phyloP scores from a whole-genome alignment of 2,888 invertebrate genomes.

The Andrena bicolor region DNA sequence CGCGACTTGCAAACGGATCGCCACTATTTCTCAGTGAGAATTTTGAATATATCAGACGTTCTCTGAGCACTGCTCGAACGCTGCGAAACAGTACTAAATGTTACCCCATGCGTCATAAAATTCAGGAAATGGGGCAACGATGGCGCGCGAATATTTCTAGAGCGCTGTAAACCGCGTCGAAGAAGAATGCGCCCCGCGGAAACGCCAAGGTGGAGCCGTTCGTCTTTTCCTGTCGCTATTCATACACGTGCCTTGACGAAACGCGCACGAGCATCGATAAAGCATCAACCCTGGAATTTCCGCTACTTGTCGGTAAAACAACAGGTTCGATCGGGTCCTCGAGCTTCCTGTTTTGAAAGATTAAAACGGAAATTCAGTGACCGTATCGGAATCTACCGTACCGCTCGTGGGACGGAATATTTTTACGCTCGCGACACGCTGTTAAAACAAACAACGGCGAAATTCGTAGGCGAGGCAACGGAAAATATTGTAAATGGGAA shows the following conservation, averaged over 20 bases:
- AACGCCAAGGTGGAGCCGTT: background rate
- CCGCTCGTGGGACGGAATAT: conserved; percentile 20
- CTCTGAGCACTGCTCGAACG: background rate
- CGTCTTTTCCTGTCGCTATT: conserved; percentile 8
- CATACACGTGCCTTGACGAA: background rate
- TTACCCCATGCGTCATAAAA: background rate
- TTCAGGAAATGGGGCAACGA: background rate
- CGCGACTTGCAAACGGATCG: background rate
- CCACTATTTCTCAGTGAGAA: background rate
- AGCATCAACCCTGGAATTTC: background rate
- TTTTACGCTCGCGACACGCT: conserved; percentile 31
- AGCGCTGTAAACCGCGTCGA: background rate
- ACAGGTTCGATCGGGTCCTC: background rate
- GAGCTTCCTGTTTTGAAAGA: conserved; percentile 10
- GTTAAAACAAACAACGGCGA: conserved; percentile 43
- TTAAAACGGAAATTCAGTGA: conserved; percentile 9
- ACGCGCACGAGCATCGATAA: background rate
- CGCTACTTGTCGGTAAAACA: background rate
- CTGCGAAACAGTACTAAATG: background rate
- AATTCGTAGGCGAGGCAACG: background rate
- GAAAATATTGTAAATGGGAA: conserved; percentile 54
- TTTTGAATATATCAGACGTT: background rate
- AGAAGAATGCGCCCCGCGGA: background rate
- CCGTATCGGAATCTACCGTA: background rate
- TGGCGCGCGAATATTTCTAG: background rate